These are phyloP conservation scores for Trachelus iudaicus DNA, from an alignment of 2,888 invertebrate species.

Conservation along the genomic window DNA sequence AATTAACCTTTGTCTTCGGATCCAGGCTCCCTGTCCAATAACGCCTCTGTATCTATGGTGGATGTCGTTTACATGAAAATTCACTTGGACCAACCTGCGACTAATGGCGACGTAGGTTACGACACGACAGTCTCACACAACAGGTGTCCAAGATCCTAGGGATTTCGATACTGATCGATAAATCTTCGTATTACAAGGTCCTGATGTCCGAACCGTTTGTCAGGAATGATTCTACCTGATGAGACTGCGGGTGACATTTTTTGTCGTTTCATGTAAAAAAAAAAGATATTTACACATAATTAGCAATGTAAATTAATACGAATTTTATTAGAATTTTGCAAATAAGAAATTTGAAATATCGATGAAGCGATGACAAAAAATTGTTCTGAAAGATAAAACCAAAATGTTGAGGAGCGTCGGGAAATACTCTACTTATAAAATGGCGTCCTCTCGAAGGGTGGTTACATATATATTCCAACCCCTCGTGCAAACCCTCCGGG, in stretches of 20 bases:
- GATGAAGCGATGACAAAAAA: neutral
- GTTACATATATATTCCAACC: conserved; percentile 51
- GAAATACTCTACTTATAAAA: conserved; percentile 45
- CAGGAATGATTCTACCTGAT: neutral
- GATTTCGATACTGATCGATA: conserved; percentile 20
- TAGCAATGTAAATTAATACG: neutral
- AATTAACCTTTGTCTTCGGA: conserved; percentile 58
- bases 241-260: neutral
- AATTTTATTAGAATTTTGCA: neutral
- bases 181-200: conserved; percentile 14
- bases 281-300: neutral
- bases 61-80: conserved; percentile 57
- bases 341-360: neutral
- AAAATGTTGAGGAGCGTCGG: neutral
- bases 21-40: conserved; percentile 14
- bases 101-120: conserved; percentile 33
- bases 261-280: neutral
- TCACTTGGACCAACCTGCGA: conserved; percentile 61
- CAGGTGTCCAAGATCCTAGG: conserved; percentile 40
- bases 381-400: neutral
- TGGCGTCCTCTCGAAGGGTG: conserved; percentile 54
- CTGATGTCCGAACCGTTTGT: conserved; percentile 12
- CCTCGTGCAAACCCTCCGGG: conserved; percentile 46
- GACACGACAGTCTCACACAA: conserved; percentile 36
- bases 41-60: conserved; percentile 20